Evolutionary conservation across 2,888 invertebrate genomes (phyloP), one percentile per base, ranked within the genome.

Genomic region (Sicus ferrugineus): DNA sequence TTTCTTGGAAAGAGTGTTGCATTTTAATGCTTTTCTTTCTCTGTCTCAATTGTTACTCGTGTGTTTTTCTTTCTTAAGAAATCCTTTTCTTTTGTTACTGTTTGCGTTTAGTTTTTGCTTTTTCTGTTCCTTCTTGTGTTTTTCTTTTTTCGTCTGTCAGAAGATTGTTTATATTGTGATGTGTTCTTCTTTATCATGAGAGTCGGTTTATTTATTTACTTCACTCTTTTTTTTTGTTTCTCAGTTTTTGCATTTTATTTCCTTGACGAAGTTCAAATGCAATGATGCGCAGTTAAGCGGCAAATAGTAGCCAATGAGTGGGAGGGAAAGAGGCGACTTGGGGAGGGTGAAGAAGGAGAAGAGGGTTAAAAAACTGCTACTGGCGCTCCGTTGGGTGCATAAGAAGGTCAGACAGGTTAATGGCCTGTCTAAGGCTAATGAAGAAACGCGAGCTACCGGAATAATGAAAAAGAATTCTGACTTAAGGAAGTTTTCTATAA

Each of bases 281-380:
- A 58, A 58, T 58, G 30, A 58, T 30, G 58, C 58, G n/a, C 31
- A 58, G 28, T 31, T 58, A 31, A 58, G 58, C 58, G 58, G 28
- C 30, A 58, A 30, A 30, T n/a, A 30, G 30, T 54, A 26, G 31
- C 28, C 28, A 30, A 30, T 28, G 4, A 31, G 14, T n/a, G 7
- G 14, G 58, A 30, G n/a, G 58, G 58, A 30, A 5, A 14, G 28
- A 5, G 19, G 58, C 30, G 31, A 31, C 3, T 58, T 16, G 58
- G 23, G n/a, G 58, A 26, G 28, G 5, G n/a, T 6, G 52, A 21
- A 34, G 14, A 14, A 34, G 34, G 2, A 14, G 34, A 1, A 34
- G 34, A 14, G 14, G 14, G 34, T 7, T 9, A 7, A 14, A 9
- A 34, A 14, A 34, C 9, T 34, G 34, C 14, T 34, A 34, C 1